Base-by-base conservation (phyloP, 2,113 vertebrate species). In the Deroptyus accipitrinus region DNA sequence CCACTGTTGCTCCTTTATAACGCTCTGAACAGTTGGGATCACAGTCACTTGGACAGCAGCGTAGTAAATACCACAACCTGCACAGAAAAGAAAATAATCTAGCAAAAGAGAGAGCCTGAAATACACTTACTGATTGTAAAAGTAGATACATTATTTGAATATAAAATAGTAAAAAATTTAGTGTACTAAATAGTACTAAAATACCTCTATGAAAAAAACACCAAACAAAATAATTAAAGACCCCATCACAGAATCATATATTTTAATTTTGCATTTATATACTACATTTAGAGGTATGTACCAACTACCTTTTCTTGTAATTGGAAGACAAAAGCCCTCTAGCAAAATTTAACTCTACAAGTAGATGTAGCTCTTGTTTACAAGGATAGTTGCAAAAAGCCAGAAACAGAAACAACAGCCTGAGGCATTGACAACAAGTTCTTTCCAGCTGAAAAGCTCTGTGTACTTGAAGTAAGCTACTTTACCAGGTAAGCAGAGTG, bases 331-430 rank as follows among this genome's bases (percentile, higher is more conserved):
- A 86, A 86, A 85, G 30, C 79, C 78, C 67, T 52, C 63, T 61
- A 22, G 73, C 44, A 90, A 85, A 90, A 91, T 61, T 66, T 15
- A 90, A 82, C 67, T 55, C 51, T 85, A 88, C 79, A 48, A 2
- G 15, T 62, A 88, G 85, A 69, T 76, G 76, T 9, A 81, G 72
- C 49, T 74, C 83, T 81, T 96, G 86, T 91, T 91, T 70, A 84
- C 57, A 86, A 66, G 52, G 28, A 68, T 37, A 72, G 66, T 7
- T 94, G 64, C 74, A 92, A 89, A 79, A 79, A 84, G 74, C 46
- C 95, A 85, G 84, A 85, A 95, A 87, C 49, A 80, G 91, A 86
- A 97, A 90, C 64, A 86, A 73, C 81, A 76, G 95, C 94, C 94
- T 46, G 67, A 88, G 95, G 94, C 92, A 83, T 0, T 66, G 69